Conservation (phyloP, 2,797 vertebrate species). For the Spea hammondii region DNA sequence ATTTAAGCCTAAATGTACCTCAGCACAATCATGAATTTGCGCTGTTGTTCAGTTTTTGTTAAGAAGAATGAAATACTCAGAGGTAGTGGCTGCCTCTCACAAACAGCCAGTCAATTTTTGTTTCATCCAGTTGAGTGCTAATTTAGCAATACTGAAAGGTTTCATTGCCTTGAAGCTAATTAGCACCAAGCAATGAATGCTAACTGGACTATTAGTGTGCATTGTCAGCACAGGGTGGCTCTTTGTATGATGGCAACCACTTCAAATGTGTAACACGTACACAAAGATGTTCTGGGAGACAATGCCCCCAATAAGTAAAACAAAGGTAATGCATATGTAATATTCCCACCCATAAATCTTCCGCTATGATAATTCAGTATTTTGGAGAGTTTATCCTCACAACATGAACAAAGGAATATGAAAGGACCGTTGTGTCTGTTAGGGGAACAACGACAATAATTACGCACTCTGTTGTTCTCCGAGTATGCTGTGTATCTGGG, state of each 20-base stretch:
- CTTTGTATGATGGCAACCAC: slow-evolving; percentile 41
- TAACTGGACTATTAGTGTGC: slow-evolving; percentile 48
- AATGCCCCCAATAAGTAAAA: slow-evolving; percentile 51
- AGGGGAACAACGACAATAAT: slow-evolving; percentile 73
- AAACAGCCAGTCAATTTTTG: slow-evolving; percentile 48
- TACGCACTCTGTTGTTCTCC: slow-evolving; percentile 63
- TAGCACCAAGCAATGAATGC: slow-evolving; percentile 50
- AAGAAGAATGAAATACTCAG: slow-evolving; percentile 25
- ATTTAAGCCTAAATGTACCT: slow-evolving; percentile 25
- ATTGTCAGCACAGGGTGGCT: slow-evolving; percentile 39
- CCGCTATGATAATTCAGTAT: slow-evolving; percentile 68
- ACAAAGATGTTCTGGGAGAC: slow-evolving; percentile 54
- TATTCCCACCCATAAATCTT: slow-evolving; percentile 58
- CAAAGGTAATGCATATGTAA: slow-evolving; percentile 43
- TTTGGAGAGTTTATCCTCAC: slow-evolving; percentile 62
- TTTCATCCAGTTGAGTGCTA: slow-evolving; percentile 53
- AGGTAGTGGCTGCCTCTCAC: slow-evolving; percentile 36
- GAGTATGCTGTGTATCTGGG: slow-evolving; percentile 62
- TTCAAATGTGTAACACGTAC: slow-evolving; percentile 33
- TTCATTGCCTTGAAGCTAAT: slow-evolving; percentile 53
- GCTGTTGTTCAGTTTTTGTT: slow-evolving; percentile 39
- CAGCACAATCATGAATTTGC: slow-evolving; percentile 39
- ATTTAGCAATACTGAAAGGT: slow-evolving; percentile 54
- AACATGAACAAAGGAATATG: slow-evolving; percentile 67
- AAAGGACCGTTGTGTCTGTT: slow-evolving; percentile 64